A percentile compares a stretch with the other conserved stretches of the same genome.
Evolutionary conservation across 2,888 invertebrate species (phyloP).

Genomic region (Pelosia muscerda): DNA sequence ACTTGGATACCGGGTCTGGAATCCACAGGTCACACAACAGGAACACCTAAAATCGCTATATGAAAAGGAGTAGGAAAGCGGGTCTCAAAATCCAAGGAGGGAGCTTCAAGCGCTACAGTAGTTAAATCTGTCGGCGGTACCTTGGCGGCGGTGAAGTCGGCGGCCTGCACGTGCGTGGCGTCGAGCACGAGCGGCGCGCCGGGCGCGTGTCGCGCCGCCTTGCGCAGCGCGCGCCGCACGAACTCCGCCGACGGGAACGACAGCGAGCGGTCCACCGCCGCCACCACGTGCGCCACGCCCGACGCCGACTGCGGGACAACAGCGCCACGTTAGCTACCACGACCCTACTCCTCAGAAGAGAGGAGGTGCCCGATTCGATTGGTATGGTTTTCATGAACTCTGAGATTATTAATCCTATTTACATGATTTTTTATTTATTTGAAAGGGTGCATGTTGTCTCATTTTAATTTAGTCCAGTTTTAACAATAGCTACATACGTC

Average conservation of each 20-base stretch:
- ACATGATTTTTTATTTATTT: too few species aligned
- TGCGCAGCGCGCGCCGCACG: conserved; percentile 90
- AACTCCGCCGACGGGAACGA: conserved; percentile 94
- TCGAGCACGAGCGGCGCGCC: conserved; percentile 90
- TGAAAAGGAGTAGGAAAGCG: too few species aligned
- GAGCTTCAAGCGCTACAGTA: neutral
- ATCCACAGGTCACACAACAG: too few species aligned
- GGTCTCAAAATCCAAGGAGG: neutral
- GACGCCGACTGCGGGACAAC: conserved; percentile 64
- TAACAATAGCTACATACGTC: too few species aligned
- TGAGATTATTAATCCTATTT: too few species aligned
- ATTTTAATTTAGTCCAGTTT: too few species aligned
- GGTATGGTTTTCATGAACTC: too few species aligned
- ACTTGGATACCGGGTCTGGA: too few species aligned
- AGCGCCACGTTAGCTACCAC: neutral
- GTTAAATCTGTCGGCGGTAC: conserved; percentile 66
- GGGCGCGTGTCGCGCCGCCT: conserved; percentile 83
- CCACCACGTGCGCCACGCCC: conserved; percentile 85
- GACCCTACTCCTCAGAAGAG: too few species aligned
- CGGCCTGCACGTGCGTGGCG: conserved; percentile 93
- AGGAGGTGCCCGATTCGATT: too few species aligned
- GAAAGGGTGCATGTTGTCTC: too few species aligned
- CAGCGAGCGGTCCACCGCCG: conserved; percentile 90
- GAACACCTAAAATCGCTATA: too few species aligned
- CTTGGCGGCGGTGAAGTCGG: conserved; percentile 93